phyloP scores from a whole-genome alignment of 64 coral and sea anemone genomes.

The Acropora tenuis region DNA sequence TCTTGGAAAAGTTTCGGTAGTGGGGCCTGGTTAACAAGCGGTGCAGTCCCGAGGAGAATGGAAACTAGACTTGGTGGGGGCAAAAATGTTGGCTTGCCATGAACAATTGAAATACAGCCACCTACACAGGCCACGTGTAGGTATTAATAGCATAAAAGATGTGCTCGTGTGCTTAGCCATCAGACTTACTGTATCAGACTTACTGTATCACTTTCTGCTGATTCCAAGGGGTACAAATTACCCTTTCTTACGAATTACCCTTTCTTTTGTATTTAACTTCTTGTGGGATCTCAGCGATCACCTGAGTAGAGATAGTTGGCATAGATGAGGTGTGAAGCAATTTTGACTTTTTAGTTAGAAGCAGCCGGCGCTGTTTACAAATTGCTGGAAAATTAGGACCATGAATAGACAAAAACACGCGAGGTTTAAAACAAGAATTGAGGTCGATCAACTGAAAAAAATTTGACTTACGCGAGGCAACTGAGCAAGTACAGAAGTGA shows the following conservation, averaged over 20 bases:
- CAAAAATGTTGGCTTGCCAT: not conserved
- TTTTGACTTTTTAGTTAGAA: not conserved
- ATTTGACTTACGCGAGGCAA: conserved; percentile 33
- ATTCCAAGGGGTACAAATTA: not conserved
- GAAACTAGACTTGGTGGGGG: not conserved
- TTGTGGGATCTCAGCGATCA: not conserved
- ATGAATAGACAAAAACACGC: not conserved
- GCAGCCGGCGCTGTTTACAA: not conserved
- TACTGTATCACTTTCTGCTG: conserved; percentile 1
- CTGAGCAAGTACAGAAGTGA: conserved; percentile 22
- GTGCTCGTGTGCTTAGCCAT: not conserved
- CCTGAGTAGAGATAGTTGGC: not conserved
- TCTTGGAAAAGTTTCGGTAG: not conserved
- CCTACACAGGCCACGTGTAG: not conserved
- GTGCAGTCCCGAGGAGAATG: not conserved
- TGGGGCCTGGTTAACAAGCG: not conserved
- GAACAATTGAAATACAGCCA: not conserved
- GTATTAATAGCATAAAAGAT: not conserved
- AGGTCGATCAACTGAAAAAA: not conserved
- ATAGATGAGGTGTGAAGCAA: not conserved
- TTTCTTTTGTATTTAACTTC: not conserved
- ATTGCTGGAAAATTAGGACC: not conserved
- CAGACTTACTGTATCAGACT: not conserved
- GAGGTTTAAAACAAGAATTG: not conserved
- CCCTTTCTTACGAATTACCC: no score